Conservation (phyloP, 2,113 vertebrate genomes). For the Dipodomys merriami region DNA sequence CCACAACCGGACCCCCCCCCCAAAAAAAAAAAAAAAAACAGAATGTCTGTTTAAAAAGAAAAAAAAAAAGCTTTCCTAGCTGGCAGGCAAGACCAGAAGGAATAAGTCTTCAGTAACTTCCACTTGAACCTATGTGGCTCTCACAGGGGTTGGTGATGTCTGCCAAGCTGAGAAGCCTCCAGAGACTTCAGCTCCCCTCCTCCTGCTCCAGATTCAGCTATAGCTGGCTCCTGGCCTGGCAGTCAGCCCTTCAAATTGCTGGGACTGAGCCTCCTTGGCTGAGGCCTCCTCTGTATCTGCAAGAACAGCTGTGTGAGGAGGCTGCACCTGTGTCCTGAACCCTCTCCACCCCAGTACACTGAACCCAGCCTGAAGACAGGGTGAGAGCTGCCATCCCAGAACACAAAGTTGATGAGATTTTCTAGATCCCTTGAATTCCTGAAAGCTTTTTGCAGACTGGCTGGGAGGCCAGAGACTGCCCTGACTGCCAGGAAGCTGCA, state of each 20-base stretch:
- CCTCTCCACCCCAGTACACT: not conserved
- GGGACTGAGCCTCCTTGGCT: not conserved
- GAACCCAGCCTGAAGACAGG: rapidly evolving
- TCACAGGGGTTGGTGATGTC: too few relatives aligned
- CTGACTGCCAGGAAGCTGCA: too few relatives aligned
- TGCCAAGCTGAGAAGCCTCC: not conserved
- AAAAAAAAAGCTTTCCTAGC: too few relatives aligned
- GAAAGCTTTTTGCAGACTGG: not conserved
- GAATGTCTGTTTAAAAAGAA: too few relatives aligned
- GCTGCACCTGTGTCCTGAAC: not conserved
- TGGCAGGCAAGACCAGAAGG: too few relatives aligned
- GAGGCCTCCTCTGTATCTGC: not conserved
- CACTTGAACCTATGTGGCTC: too few relatives aligned
- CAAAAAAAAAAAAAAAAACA: too few relatives aligned
- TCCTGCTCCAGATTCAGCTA: not conserved
- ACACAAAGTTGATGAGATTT: not conserved
- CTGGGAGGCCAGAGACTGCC: not conserved
- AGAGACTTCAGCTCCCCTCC: not conserved
- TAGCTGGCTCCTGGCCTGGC: not conserved
- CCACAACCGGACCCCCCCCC: too few relatives aligned
- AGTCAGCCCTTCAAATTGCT: rapidly evolving
- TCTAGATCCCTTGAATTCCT: not conserved
- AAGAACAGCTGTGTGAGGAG: not conserved
- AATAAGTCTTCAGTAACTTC: too few relatives aligned
- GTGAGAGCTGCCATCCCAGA: too few relatives aligned